Conservation (phyloP, 2,113 vertebrate genomes). For the Micromys minutus region DNA sequence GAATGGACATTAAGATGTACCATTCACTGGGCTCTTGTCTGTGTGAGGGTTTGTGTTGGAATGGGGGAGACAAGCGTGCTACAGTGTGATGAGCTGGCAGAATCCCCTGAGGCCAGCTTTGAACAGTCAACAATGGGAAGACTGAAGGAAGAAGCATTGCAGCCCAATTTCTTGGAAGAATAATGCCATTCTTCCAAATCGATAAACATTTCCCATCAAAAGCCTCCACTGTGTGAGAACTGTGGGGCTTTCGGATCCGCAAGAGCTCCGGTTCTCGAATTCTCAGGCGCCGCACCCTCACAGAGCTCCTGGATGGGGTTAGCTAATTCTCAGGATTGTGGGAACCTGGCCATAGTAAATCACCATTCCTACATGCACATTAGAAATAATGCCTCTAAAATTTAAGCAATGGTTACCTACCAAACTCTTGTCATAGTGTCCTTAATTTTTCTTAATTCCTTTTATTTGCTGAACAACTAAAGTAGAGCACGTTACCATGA, state of each 20-base stretch:
- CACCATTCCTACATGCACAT: not conserved
- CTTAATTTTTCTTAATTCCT: not conserved
- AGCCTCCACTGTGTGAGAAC: slow-evolving; percentile 14
- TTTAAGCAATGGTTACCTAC: not conserved
- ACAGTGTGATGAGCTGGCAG: slow-evolving; percentile 37
- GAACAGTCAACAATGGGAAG: slow-evolving; percentile 53
- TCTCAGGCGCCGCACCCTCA: not conserved
- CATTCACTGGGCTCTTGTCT: not conserved
- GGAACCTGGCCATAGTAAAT: not conserved
- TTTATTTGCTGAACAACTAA: not conserved
- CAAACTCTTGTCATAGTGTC: not conserved
- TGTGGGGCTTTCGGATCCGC: not conserved
- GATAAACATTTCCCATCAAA: slow-evolving; percentile 75
- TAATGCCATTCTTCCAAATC: slow-evolving; percentile 61
- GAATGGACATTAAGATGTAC: slow-evolving; percentile 34
- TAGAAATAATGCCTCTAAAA: not conserved
- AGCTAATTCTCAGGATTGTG: not conserved
- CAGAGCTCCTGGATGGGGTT: too few species aligned
- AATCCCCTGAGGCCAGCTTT: slow-evolving; percentile 49
- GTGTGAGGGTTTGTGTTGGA: slow-evolving; percentile 2
- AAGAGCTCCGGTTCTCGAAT: slow-evolving; percentile 30
- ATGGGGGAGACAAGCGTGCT: slow-evolving; percentile 42
- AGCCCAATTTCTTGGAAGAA: slow-evolving; percentile 75
- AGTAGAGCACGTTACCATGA: not conserved
- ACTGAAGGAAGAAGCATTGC: slow-evolving; percentile 47